Evolutionary conservation across 1,140 invertebrate species (phyloP), one percentile per base, ranked within the genome.

Genomic region (Drosophila sturtevanti): DNA sequence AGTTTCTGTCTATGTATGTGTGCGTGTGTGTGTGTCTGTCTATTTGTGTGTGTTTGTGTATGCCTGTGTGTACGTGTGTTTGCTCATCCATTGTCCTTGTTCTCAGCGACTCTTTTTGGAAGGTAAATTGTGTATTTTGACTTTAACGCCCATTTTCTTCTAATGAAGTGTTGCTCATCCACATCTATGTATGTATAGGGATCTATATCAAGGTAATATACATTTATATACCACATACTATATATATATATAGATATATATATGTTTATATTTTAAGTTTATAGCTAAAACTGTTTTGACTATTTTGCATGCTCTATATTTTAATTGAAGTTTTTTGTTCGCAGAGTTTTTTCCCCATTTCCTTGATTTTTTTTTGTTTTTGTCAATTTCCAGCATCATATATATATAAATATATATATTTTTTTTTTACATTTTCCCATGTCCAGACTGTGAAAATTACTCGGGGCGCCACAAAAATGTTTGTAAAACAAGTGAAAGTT

Each of bases 401-500:
- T 59, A 18, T 54, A 59, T 73, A 58, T 21, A 27, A 12, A n/a
- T 27, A 38, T 18, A 3, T 38, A 27, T 31, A 21, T 34, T 38
- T 16, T 34, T 38, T 16, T 22, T 60, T 62, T 38, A 27, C 59
- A 52, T 55, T 60, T 73, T 75, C 72, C 72, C 72, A 74, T 74
- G 71, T 60, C 73, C 9, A 16, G 21, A 48, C 14, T 41, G 27
- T 56, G 64, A 51, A 75, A 75, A 74, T 75, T 74, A 75, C 71
- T 75, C 31, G 52, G 72, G 64, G 63, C 72, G 72, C 72, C 72
- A 76, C 74, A 77, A 60, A 77, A 77, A 77, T 77, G 61, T 66
- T 67, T 66, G 66, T 70, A 69, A 77, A 21, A 62, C 84, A 87
- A 86, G 82, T 86, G 82, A 86, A 86, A 86, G 82, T 86, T 82